phyloP scores from a whole-genome alignment of 2,888 invertebrate species.

The Strigamia transsilvanica region DNA sequence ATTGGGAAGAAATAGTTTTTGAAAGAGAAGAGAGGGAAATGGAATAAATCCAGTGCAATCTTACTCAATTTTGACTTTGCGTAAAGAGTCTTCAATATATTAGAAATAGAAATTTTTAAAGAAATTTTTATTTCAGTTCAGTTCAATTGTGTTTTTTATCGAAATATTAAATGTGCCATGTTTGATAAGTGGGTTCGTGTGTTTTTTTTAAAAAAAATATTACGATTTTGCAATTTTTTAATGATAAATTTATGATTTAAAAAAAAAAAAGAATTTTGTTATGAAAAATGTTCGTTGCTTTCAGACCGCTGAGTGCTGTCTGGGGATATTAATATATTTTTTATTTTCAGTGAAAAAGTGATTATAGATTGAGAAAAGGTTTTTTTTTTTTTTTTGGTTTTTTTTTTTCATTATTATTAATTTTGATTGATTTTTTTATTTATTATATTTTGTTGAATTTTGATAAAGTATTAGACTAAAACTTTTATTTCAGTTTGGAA shows the following conservation, averaged over 20 bases:
- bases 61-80: conserved; percentile 30
- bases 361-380: neutral
- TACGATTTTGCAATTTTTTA: neutral
- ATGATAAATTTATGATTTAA: neutral
- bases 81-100: neutral
- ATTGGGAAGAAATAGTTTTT: conserved; percentile 28
- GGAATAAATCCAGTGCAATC: conserved; percentile 6
- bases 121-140: neutral
- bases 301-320: too few relatives aligned
- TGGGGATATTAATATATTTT: too few relatives aligned
- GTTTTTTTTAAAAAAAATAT: neutral
- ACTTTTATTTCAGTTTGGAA: conserved; percentile 25
- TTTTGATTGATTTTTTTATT: neutral
- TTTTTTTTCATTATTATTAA: neutral
- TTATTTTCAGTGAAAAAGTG: too few relatives aligned
- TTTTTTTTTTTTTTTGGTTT: neutral
- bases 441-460: neutral
- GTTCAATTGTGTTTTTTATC: neutral
- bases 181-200: neutral
- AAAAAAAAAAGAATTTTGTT: too few relatives aligned
- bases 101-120: neutral
- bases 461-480: conserved; percentile 20
- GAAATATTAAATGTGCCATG: neutral
- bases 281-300: too few relatives aligned
- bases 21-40: neutral